These are phyloP conservation scores for Vombatus ursinus DNA, from an alignment of 2,113 vertebrate genomes.

Conservation along the genomic window DNA sequence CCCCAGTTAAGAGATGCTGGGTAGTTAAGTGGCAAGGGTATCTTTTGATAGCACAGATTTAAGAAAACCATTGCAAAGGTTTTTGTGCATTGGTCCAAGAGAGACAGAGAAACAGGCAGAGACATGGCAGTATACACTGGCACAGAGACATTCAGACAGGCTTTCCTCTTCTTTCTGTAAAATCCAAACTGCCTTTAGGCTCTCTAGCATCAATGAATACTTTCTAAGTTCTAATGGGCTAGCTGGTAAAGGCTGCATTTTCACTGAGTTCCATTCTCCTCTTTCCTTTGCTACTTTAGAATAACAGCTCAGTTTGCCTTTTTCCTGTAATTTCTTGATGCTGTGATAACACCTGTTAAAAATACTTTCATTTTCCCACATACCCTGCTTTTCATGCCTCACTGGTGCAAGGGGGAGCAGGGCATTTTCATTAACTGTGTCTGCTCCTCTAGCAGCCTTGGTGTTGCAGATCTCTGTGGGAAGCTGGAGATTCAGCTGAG, in stretches of 20 bases:
- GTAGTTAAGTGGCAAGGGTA: fast-evolving
- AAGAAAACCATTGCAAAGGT: not conserved
- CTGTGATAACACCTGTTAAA: not conserved
- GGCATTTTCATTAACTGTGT: fast-evolving
- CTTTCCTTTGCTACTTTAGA: no score
- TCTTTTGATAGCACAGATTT: fast-evolving
- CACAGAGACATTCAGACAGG: not conserved
- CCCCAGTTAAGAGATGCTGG: fast-evolving
- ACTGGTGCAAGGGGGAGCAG: not conserved
- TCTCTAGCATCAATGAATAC: not conserved
- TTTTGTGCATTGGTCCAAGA: not conserved
- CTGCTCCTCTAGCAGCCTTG: not conserved
- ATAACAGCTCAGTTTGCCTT: not conserved
- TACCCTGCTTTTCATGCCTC: not conserved
- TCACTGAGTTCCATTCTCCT: not conserved
- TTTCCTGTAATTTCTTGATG: not conserved
- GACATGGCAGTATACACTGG: not conserved
- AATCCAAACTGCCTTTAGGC: not conserved
- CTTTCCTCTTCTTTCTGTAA: fast-evolving
- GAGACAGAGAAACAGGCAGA: not conserved
- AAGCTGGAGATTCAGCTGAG: not conserved
- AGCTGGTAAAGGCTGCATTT: not conserved
- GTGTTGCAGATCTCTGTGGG: not conserved
- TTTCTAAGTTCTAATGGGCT: not conserved
- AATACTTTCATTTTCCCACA: not conserved